Conservation (phyloP, 1,140 invertebrate species). For the Drosophila pseudoobscura region DNA sequence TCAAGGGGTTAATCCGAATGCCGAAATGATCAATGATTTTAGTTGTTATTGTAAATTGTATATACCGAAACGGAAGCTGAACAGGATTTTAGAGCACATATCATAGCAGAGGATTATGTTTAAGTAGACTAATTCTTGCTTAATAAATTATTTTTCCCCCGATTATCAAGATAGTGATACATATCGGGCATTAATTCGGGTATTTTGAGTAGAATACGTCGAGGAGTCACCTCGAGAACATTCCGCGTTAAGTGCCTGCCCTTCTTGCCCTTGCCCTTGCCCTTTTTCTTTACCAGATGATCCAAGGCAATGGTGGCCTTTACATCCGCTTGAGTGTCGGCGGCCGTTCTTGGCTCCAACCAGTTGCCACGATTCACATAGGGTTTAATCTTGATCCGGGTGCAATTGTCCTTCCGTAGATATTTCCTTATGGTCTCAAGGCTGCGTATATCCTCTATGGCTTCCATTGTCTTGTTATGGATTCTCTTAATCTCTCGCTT, state of each 20-base stretch:
- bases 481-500: conserved; percentile 8
- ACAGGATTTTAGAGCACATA: conserved; percentile 60
- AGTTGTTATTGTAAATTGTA: conserved; percentile 62
- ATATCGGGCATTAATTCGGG: conserved; percentile 25
- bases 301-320: conserved; percentile 26
- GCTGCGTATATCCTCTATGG: conserved; percentile 34
- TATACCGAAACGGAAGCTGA: conserved; percentile 33
- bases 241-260: neutral
- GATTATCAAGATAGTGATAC: conserved; percentile 13
- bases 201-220: conserved; percentile 31
- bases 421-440: conserved; percentile 14
- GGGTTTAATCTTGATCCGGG: conserved; percentile 16
- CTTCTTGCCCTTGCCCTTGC: neutral
- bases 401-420: neutral
- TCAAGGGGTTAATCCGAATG: neutral
- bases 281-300: neutral
- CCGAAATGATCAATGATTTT: conserved; percentile 24
- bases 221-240: conserved; percentile 16
- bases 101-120: conserved; percentile 24
- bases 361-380: conserved; percentile 6
- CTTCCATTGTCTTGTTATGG: conserved; percentile 19
- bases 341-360: neutral
- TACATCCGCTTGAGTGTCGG: neutral
- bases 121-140: conserved; percentile 76
- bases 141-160: conserved; percentile 73